Conservation (phyloP, 2,797 vertebrate genomes). For the Anas flavirostris region DNA sequence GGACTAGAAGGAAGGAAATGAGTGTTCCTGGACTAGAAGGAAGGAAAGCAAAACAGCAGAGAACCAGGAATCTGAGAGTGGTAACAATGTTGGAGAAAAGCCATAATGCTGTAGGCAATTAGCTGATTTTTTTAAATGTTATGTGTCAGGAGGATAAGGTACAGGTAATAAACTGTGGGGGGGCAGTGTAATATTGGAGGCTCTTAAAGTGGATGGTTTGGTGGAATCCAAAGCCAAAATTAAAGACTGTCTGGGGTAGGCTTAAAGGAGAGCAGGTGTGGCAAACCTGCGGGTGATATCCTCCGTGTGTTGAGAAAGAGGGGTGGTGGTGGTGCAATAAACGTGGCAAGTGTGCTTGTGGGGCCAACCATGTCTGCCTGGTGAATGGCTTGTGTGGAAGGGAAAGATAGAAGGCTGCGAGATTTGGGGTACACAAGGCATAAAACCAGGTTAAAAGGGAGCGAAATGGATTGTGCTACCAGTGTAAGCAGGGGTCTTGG, state of each 20-base stretch:
- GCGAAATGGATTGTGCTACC: rapidly evolving
- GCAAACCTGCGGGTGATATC: too few relatives aligned
- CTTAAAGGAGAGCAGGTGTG: background rate
- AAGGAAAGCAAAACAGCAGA: background rate
- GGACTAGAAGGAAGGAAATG: background rate
- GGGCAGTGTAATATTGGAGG: background rate
- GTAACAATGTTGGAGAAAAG: background rate
- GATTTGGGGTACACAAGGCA: too few relatives aligned
- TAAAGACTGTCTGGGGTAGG: background rate
- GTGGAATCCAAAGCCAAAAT: background rate
- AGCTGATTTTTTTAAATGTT: background rate
- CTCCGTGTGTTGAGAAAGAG: background rate
- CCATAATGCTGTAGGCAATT: background rate
- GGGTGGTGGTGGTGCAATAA: background rate
- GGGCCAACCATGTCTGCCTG: background rate
- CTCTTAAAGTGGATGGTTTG: background rate
- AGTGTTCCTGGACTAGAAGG: background rate
- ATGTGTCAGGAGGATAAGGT: background rate
- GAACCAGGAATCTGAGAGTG: background rate
- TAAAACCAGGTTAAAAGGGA: background rate
- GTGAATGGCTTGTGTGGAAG: background rate
- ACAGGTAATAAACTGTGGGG: background rate
- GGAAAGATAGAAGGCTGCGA: background rate
- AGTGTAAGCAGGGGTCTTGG: background rate
- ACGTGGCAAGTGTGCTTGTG: background rate